Evolutionary conservation across 2,113 vertebrate species (phyloP), one percentile per base, ranked within the genome.

Genomic region (Erpornis zantholeuca): DNA sequence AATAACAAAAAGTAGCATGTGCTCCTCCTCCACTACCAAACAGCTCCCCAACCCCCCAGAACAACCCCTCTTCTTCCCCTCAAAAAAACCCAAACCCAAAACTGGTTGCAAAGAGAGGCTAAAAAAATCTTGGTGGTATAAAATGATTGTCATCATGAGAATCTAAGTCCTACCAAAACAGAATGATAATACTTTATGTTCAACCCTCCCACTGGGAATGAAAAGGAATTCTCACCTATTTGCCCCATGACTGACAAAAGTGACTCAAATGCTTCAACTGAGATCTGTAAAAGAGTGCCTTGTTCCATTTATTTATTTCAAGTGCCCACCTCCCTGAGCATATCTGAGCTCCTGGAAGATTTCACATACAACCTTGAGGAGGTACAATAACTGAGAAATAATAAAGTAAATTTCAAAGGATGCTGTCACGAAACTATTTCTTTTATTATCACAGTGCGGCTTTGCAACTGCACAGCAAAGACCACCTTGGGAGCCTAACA

Each of bases 251-350:
- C 71, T 90, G 68, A 90, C 71, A 93, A 54, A 90, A 90, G 59
- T 88, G 68, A 71, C 82, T 90, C 0, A 0, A 89, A 53, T 91
- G 76, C 69, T 93, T 95, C 76, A 88, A 0, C 23, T 0, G 1
- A 88, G 76, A 63, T 81, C 76, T 73, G 60, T 60, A 60, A 52
- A 79, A 78, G 47, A 78, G 19, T 44, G 35, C 21, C 60, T 81
- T 86, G 60, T 73, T 95, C 72, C 47, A 24, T 65, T 59, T 78
- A 73, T 92, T 96, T 94, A 88, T 92, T 92, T 95, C 89, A 94
- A 95, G 83, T 93, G 69, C 76, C 86, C 77, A 78, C 77, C 80
- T 92, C 45, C 53, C 36, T 4, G 33, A 59, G 85, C 42, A 47
- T 63, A 91, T 88, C 42, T 86, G 78, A 89, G 45, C 38, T 95